Percentiles rank a stretch among this genome's conserved stretches.
Evolutionary conservation across 1,140 invertebrate genomes (phyloP).

Genomic region (Steinernema feltiae): DNA sequence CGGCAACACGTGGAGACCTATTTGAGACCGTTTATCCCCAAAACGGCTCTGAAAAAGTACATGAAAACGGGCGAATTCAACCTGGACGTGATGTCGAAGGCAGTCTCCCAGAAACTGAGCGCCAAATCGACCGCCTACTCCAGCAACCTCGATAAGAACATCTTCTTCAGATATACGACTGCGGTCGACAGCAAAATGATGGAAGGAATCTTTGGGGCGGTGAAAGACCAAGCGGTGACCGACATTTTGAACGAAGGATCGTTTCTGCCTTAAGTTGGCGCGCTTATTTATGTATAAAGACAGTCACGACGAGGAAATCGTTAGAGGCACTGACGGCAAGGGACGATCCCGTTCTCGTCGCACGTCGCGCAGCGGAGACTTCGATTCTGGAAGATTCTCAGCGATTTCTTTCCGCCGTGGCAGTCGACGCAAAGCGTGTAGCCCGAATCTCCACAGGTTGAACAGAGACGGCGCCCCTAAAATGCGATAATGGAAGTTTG

Average conservation of each 20-base stretch:
- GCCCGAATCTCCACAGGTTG: slow-evolving; percentile 16
- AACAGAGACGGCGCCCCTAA: slow-evolving; percentile 12
- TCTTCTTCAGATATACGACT: not conserved
- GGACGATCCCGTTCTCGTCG: slow-evolving; percentile 25
- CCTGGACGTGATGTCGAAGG: not conserved
- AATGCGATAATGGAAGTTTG: not conserved
- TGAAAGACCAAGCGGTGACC: not conserved
- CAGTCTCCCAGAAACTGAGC: not conserved
- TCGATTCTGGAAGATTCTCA: slow-evolving; percentile 13
- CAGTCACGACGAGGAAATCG: not conserved
- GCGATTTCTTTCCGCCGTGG: slow-evolving; percentile 21
- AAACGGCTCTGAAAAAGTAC: not conserved
- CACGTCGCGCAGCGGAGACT: slow-evolving; percentile 20
- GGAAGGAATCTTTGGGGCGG: not conserved
- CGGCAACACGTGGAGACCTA: not conserved
- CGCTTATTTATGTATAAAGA: not conserved
- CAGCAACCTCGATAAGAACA: not conserved
- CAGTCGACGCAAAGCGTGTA: slow-evolving; percentile 23
- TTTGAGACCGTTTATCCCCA: not conserved
- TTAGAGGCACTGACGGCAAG: slow-evolving; percentile 13
- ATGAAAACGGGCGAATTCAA: not conserved
- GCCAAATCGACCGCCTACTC: not conserved
- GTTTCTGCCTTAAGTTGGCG: not conserved
- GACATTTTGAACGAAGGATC: not conserved
- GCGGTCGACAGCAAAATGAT: not conserved